phyloP scores from a whole-genome alignment of 2,888 invertebrate genomes.

The Acleris holmiana region DNA sequence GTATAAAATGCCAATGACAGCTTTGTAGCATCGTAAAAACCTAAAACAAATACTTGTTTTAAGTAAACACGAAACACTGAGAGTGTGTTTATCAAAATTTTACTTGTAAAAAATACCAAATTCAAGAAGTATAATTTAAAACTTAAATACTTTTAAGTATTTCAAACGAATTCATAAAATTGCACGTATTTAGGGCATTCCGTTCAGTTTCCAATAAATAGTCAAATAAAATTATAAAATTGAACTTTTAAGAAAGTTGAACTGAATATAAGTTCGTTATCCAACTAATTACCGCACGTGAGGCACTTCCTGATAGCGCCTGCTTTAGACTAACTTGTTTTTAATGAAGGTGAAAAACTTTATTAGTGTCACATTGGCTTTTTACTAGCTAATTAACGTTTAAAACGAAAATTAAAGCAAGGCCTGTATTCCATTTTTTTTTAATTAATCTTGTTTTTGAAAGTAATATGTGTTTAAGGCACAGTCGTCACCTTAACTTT shows the following conservation, averaged over 20 bases:
- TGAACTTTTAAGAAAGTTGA: not conserved
- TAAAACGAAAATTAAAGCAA: not conserved
- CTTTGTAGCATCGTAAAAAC: slow-evolving; percentile 38
- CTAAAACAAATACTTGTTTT: slow-evolving; percentile 21
- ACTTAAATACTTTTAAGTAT: too few species aligned
- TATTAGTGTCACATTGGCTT: not conserved
- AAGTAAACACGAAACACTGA: not conserved
- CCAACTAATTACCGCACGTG: slow-evolving; percentile 26
- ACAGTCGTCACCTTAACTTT: too few species aligned
- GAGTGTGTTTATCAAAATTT: too few species aligned
- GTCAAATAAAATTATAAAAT: not conserved
- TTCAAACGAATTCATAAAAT: too few species aligned
- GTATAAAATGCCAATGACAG: slow-evolving; percentile 53
- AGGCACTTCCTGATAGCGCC: slow-evolving; percentile 1
- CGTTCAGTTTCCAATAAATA: not conserved
- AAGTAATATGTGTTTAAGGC: too few species aligned
- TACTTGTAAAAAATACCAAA: too few species aligned
- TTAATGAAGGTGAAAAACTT: too few species aligned
- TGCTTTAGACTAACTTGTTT: slow-evolving; percentile 17
- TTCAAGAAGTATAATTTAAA: too few species aligned
- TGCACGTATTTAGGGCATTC: too few species aligned
- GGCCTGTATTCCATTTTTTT: too few species aligned
- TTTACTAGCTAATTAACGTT: not conserved
- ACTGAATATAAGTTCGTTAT: not conserved
- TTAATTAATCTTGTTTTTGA: too few species aligned